These are phyloP conservation scores for Parnassius mnemosyne DNA, from an alignment of 2,888 invertebrate species.

Conservation along the genomic window DNA sequence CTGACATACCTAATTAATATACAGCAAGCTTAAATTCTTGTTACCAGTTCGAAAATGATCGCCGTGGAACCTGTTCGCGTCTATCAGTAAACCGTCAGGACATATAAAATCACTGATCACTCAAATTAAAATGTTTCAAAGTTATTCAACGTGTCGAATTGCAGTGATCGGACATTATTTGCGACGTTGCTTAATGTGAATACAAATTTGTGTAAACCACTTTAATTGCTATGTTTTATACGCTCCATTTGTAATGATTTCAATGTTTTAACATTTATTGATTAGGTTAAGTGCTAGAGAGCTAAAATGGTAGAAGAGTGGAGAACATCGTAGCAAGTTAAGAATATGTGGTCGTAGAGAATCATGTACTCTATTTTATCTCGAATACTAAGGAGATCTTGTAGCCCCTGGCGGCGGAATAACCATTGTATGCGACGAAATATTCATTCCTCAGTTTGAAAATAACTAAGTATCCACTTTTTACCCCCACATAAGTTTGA, in stretches of 20 bases:
- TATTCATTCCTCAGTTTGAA: no score
- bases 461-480: no score
- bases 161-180: conserved; percentile 24
- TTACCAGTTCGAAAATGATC: conserved; percentile 24
- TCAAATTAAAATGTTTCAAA: conserved; percentile 24
- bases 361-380: no score
- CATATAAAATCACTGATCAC: conserved; percentile 26
- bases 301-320: no score
- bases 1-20: conserved; percentile 26
- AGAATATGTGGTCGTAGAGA: no score
- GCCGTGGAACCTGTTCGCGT: conserved; percentile 23
- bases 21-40: conserved; percentile 23
- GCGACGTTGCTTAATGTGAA: conserved; percentile 15
- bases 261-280: conserved; percentile 7
- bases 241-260: conserved; percentile 20
- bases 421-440: no score
- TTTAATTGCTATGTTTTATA: conserved; percentile 13
- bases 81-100: conserved; percentile 22
- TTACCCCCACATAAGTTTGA: no score
- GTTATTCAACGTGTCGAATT: conserved; percentile 17
- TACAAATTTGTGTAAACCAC: conserved; percentile 2
- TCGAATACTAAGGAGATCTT: no score
- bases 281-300: not conserved
- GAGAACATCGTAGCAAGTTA: no score
- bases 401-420: no score